Conservation (phyloP, 1,140 invertebrate genomes). For the Apis laboriosa region DNA sequence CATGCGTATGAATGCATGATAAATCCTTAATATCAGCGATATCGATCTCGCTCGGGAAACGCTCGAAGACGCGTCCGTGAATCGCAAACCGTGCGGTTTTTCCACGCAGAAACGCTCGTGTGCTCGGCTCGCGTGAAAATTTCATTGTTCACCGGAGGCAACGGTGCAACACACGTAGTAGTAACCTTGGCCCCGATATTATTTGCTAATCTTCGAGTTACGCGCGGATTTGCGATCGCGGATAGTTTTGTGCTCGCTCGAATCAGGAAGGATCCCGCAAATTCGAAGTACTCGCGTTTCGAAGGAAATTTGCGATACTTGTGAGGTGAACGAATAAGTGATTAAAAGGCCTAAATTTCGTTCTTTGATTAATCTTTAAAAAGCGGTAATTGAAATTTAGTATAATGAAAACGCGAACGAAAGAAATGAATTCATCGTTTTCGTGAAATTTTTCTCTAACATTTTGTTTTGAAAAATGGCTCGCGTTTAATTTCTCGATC, state of each 20-base stretch:
- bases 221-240: constrained; percentile 28
- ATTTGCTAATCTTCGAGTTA: constrained; percentile 67
- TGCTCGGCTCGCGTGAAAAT: constrained; percentile 55
- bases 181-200: constrained; percentile 77
- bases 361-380: too few species aligned
- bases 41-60: constrained; percentile 67
- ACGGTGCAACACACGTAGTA: constrained; percentile 67
- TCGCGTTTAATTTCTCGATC: too few species aligned
- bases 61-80: constrained; percentile 61
- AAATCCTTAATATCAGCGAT: constrained; percentile 51
- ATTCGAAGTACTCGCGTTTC: background rate
- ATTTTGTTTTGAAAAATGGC: too few species aligned
- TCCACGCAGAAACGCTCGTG: constrained; percentile 49
- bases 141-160: constrained; percentile 71
- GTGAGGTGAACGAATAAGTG: background rate
- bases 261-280: constrained; percentile 40
- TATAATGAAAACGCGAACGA: too few species aligned
- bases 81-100: constrained; percentile 18
- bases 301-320: background rate
- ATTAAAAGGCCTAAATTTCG: too few species aligned
- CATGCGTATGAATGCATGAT: constrained; percentile 42
- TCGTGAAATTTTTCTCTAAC: too few species aligned
- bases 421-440: too few species aligned
- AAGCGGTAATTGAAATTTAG: too few species aligned
- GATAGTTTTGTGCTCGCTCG: constrained; percentile 60